Evolutionary conservation across 2,113 vertebrate genomes (phyloP).

Genomic region (Cyrtonyx montezumae): DNA sequence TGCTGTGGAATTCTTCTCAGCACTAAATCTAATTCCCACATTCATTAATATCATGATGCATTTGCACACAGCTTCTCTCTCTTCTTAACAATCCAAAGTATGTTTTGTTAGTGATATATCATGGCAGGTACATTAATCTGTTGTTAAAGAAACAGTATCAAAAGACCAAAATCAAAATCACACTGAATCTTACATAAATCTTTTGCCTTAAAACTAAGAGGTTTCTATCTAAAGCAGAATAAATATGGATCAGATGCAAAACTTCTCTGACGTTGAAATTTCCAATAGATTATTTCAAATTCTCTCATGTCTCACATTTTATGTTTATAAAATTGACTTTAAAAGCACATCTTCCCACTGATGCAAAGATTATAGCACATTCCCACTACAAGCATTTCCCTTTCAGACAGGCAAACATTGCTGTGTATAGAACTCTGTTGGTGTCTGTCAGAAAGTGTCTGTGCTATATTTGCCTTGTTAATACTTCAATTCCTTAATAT

Average conservation of each 20-base stretch:
- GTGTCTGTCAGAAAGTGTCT: background rate
- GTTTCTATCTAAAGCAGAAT: background rate
- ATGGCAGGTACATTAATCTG: constrained; percentile 25
- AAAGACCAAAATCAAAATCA: constrained; percentile 16
- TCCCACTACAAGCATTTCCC: background rate
- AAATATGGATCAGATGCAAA: background rate
- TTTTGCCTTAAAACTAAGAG: background rate
- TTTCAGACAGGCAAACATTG: background rate
- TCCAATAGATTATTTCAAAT: background rate
- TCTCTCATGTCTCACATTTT: background rate
- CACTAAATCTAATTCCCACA: background rate
- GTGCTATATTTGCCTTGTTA: background rate
- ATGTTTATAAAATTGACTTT: background rate
- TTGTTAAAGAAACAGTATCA: background rate
- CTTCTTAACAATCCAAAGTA: background rate
- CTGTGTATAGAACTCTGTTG: background rate
- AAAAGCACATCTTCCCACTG: background rate
- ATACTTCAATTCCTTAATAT: background rate
- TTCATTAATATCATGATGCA: background rate
- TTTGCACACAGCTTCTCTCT: background rate
- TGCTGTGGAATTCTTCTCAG: background rate
- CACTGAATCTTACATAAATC: background rate
- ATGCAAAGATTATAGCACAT: background rate
- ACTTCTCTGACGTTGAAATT: background rate
- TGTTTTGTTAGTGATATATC: constrained; percentile 21